Evolutionary conservation across 2,888 invertebrate species (phyloP).

Genomic region (Deilephila elpenor): DNA sequence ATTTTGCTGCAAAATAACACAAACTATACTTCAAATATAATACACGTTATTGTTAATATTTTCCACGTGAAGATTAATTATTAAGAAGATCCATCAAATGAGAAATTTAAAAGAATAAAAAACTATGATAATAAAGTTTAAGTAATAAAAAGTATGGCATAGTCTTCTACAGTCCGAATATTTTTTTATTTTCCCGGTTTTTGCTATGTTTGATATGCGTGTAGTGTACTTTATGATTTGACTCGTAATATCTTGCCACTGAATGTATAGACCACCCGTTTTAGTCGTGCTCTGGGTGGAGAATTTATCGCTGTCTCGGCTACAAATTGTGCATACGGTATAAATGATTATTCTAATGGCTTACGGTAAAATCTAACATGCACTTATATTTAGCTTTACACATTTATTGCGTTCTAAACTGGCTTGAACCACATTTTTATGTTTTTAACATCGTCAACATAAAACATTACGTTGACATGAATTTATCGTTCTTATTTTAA

Average conservation of each 20-base stretch:
- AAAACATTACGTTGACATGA: too few relatives aligned
- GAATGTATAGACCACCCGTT: constrained; percentile 23
- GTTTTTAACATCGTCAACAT: too few relatives aligned
- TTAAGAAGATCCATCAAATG: too few relatives aligned
- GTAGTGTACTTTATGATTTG: neutral
- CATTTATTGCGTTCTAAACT: too few relatives aligned
- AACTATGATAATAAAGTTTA: neutral
- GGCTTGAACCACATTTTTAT: too few relatives aligned
- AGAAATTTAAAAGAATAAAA: neutral
- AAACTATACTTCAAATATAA: too few relatives aligned
- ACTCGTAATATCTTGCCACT: constrained; percentile 11
- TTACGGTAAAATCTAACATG: neutral
- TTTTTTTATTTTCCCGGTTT: neutral
- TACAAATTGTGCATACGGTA: constrained; percentile 11
- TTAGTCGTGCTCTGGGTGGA: constrained; percentile 20
- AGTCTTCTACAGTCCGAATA: neutral
- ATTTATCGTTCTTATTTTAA: too few relatives aligned
- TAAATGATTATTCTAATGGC: constrained; percentile 12
- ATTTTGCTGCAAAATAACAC: too few relatives aligned
- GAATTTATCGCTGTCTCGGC: constrained; percentile 15
- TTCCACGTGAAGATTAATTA: too few relatives aligned
- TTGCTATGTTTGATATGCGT: neutral
- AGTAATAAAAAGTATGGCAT: neutral
- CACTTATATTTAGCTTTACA: neutral
- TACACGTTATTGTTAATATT: too few relatives aligned